A percentile compares a stretch with the other conserved stretches of the same genome.
These are phyloP conservation scores for Drosophila parabipectinata DNA, from an alignment of 1,140 invertebrate genomes.

Conservation along the genomic window DNA sequence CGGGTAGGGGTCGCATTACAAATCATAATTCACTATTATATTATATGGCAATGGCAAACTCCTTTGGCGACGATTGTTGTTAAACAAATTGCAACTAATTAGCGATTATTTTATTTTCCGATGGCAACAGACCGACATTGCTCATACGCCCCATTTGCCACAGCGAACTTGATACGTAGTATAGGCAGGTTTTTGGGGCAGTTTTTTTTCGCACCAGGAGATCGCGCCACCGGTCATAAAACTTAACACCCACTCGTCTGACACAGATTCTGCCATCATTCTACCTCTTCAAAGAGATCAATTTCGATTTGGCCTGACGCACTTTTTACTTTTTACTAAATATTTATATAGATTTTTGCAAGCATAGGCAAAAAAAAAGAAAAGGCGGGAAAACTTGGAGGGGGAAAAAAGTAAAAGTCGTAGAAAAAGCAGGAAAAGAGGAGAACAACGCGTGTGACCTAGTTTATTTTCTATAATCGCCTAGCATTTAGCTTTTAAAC, in stretches of 20 bases:
- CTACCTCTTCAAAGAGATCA: conserved; percentile 40
- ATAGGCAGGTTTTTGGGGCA: conserved; percentile 14
- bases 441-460: conserved; percentile 62
- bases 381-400: conserved; percentile 1
- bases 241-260: conserved; percentile 18
- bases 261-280: conserved; percentile 23
- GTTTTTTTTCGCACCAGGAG: not conserved
- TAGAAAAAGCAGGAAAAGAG: not conserved
- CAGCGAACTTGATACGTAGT: conserved; percentile 4
- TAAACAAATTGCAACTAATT: conserved; percentile 61
- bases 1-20: conserved; percentile 1
- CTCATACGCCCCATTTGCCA: conserved; percentile 58
- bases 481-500: conserved; percentile 10
- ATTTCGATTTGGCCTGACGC: conserved; percentile 35
- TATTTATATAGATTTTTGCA: not conserved
- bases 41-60: conserved; percentile 13
- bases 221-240: not conserved
- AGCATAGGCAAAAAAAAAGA: not conserved
- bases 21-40: conserved; percentile 21
- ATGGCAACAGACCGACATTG: conserved; percentile 18
- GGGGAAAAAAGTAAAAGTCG: conserved; percentile 10
- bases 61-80: conserved; percentile 9
- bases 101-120: conserved; percentile 14
- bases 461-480: conserved; percentile 55
- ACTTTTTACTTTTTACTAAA: conserved; percentile 11